These are phyloP conservation scores for Cyclura pinguis DNA, from an alignment of 2,797 vertebrate species.

Conservation along the genomic window DNA sequence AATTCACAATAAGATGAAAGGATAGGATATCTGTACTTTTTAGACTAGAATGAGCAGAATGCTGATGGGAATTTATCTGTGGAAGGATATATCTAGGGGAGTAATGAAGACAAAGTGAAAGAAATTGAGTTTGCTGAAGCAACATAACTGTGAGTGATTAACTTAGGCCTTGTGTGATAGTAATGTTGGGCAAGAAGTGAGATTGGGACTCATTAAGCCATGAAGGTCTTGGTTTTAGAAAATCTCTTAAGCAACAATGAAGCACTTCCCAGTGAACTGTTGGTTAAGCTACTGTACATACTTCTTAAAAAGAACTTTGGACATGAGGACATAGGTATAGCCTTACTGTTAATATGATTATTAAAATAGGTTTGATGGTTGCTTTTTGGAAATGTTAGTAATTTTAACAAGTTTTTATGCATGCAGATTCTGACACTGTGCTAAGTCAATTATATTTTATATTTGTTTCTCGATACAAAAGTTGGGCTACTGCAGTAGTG, in stretches of 20 bases:
- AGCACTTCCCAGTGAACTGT: background rate
- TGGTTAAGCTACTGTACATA: background rate
- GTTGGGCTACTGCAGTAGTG: background rate
- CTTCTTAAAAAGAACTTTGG: background rate
- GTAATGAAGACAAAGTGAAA: conserved; percentile 30
- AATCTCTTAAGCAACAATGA: background rate
- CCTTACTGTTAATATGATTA: background rate
- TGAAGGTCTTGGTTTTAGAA: conserved; percentile 7
- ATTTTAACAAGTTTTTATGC: background rate
- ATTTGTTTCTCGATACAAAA: background rate
- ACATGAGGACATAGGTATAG: background rate
- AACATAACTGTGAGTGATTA: background rate
- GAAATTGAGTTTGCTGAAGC: conserved; percentile 31
- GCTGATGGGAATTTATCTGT: background rate
- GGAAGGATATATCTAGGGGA: conserved; percentile 11
- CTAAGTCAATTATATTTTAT: background rate
- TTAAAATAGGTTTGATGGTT: background rate
- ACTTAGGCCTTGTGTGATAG: conserved; percentile 7
- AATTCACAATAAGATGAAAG: conserved; percentile 13
- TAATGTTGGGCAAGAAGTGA: background rate
- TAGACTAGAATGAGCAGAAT: conserved; percentile 6
- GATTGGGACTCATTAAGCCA: conserved; percentile 5
- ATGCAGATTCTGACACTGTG: background rate
- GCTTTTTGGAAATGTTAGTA: background rate
- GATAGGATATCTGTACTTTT: conserved; percentile 7